Percentiles rank a stretch among this genome's conserved stretches.
phyloP scores from a whole-genome alignment of 2,113 vertebrate species.

The Tor tambroides region DNA sequence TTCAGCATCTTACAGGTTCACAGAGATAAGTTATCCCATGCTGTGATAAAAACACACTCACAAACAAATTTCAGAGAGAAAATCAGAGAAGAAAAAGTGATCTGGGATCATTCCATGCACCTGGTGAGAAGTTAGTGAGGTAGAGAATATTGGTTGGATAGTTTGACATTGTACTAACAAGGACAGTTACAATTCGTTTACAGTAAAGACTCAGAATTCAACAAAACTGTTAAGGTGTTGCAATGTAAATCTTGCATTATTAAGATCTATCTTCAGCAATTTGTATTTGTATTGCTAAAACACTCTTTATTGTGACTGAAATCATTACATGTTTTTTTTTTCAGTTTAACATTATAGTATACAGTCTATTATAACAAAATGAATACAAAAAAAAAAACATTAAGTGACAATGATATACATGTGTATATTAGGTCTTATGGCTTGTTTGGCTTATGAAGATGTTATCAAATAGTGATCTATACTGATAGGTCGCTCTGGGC shows the following conservation, averaged over 20 bases:
- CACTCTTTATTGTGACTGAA: too few species aligned
- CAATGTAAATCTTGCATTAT: neutral
- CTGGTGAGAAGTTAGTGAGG: conserved; percentile 24
- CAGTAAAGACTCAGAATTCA: neutral
- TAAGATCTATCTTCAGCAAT: too few species aligned
- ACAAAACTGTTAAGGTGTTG: neutral
- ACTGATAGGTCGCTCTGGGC: neutral
- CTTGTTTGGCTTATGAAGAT: neutral
- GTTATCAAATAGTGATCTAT: neutral
- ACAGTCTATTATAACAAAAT: too few species aligned
- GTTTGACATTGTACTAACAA: neutral
- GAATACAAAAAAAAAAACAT: too few species aligned
- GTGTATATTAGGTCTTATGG: neutral
- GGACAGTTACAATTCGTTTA: conserved; percentile 9
- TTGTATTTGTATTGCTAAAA: conserved; percentile 4
- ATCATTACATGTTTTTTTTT: too few species aligned
- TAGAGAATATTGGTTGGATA: neutral
- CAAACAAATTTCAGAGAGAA: conserved; percentile 51
- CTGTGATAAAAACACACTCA: conserved; percentile 65
- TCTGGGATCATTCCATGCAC: conserved; percentile 40
- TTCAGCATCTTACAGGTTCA: conserved; percentile 47
- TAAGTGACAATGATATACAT: neutral
- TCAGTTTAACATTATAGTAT: neutral
- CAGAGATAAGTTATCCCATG: conserved; percentile 67
- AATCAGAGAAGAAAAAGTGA: conserved; percentile 6